phyloP scores from a whole-genome alignment of 2,888 invertebrate genomes.

The Oscheius onirici region DNA sequence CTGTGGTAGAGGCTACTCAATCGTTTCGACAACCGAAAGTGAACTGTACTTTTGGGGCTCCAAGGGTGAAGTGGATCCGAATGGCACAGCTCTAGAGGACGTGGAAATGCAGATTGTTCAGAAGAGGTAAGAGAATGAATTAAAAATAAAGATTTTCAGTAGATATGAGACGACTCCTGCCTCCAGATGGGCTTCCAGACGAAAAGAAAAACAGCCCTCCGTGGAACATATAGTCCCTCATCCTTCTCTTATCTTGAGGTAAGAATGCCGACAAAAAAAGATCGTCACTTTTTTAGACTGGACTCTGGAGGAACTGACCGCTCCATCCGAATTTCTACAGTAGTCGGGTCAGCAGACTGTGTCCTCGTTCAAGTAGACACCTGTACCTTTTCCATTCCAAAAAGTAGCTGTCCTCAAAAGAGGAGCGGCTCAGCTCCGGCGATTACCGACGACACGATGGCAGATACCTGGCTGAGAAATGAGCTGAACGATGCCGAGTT shows the following conservation, averaged over 20 bases:
- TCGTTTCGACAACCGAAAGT: slow-evolving; percentile 79
- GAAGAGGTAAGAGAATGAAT: slow-evolving; percentile 14
- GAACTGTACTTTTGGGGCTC: slow-evolving; percentile 80
- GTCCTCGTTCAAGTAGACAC: slow-evolving; percentile 62
- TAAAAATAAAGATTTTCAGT: too few relatives aligned
- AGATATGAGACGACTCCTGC: slow-evolving; percentile 23
- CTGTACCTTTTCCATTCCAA: slow-evolving; percentile 17
- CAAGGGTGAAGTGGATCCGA: slow-evolving; percentile 41
- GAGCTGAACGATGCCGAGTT: slow-evolving; percentile 53
- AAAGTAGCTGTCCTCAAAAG: not conserved
- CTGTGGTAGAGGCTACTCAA: slow-evolving; percentile 79
- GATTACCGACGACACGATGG: slow-evolving; percentile 39
- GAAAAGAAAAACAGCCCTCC: slow-evolving; percentile 17
- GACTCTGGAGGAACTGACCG: slow-evolving; percentile 52
- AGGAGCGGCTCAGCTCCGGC: slow-evolving; percentile 34
- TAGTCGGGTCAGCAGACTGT: slow-evolving; percentile 46
- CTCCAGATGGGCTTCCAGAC: slow-evolving; percentile 32
- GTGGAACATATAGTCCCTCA: slow-evolving; percentile 41
- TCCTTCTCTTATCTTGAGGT: slow-evolving; percentile 56
- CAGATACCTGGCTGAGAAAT: slow-evolving; percentile 51
- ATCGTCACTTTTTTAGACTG: slow-evolving; percentile 39
- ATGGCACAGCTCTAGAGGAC: slow-evolving; percentile 11
- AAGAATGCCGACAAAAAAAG: not conserved
- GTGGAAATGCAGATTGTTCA: slow-evolving; percentile 18
- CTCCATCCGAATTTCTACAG: slow-evolving; percentile 50